Base-by-base conservation (phyloP, 2,113 vertebrate genomes). In the Myrmecophaga tridactyla region DNA sequence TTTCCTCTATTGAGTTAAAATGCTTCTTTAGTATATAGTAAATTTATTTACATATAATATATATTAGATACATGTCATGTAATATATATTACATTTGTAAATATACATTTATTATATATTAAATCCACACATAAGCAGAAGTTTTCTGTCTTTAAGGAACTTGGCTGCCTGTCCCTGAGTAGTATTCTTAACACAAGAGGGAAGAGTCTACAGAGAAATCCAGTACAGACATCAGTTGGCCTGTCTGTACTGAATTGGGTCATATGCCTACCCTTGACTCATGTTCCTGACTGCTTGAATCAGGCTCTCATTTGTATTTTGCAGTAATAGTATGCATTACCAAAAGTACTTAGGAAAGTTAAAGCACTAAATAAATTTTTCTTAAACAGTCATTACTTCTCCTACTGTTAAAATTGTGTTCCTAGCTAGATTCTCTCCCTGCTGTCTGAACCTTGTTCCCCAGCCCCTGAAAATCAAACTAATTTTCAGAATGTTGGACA, bases 251-350 rank as follows among this genome's bases (percentile, higher is more conserved):
- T 5, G 58, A 27, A 13, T 18, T 2, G 17, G 82, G 10, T 43
- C 86, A 25, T 1, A 25, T 2, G 23, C 39, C 51, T 4, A 1
- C 23, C 51, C 12, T 29, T 5, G 29, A 46, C 1, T 34, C 53
- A 20, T 6, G 34, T 15, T 51, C 58, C 65, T 3, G 7, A 3
- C 65, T 34, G 51, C 51, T 3, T n/a, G 62, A 10, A 0, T 18
- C 20, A 0, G 5, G 4, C 36, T 39, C 76, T 53, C 7, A 0
- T 3, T 1, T 4, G 23, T 21, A 5, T 36, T 41, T 39, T 21
- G 0, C 39, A 6, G 15, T 1, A 29, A 31, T 65, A 7, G 13
- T 3, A 46, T 25, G 1, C 11, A 0, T 43, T 56, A 4, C 76
- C 23, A 27, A 31, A 56, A 7, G 63, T 20, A 10, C 43, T 13